phyloP scores from a whole-genome alignment of 2,888 invertebrate genomes.

The Sphaerophoria rueppellii region DNA sequence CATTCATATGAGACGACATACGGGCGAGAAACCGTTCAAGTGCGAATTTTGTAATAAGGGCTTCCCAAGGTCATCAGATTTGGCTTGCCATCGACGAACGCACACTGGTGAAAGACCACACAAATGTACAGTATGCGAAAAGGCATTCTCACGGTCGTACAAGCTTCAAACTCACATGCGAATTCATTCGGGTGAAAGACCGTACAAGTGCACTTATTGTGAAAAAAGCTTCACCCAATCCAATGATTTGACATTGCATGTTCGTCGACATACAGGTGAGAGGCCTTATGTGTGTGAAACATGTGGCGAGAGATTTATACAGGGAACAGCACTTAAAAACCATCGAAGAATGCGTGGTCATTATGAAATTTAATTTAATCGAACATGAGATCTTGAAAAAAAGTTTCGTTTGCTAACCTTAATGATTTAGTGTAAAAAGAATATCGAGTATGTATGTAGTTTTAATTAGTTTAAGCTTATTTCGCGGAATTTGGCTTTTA shows the following conservation, averaged over 20 bases:
- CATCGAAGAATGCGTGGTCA: slow-evolving; percentile 84
- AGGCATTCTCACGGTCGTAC: slow-evolving; percentile 85
- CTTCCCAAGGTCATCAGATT: slow-evolving; percentile 85
- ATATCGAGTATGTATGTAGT: not conserved
- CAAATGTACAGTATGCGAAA: slow-evolving; percentile 79
- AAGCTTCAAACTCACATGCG: slow-evolving; percentile 86
- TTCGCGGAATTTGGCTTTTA: slow-evolving; percentile 14
- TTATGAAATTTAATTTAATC: slow-evolving; percentile 64
- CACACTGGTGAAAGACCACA: slow-evolving; percentile 86
- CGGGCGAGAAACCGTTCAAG: slow-evolving; percentile 86
- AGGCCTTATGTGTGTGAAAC: slow-evolving; percentile 75
- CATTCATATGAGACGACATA: slow-evolving; percentile 87
- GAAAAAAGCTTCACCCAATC: slow-evolving; percentile 86
- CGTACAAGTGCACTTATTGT: slow-evolving; percentile 85
- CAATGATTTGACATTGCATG: slow-evolving; percentile 87
- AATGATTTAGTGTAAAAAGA: slow-evolving; percentile 8
- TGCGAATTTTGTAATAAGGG: slow-evolving; percentile 86
- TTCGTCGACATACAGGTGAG: slow-evolving; percentile 87
- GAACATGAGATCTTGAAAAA: not conserved
- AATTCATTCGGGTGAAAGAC: slow-evolving; percentile 84
- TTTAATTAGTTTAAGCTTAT: slow-evolving; percentile 7
- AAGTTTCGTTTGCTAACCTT: not conserved
- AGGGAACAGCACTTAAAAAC: slow-evolving; percentile 86
- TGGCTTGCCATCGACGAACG: slow-evolving; percentile 85
- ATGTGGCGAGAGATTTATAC: slow-evolving; percentile 82